These are phyloP conservation scores for Cossypha polioptera DNA, from an alignment of 2,797 vertebrate species.

Conservation along the genomic window DNA sequence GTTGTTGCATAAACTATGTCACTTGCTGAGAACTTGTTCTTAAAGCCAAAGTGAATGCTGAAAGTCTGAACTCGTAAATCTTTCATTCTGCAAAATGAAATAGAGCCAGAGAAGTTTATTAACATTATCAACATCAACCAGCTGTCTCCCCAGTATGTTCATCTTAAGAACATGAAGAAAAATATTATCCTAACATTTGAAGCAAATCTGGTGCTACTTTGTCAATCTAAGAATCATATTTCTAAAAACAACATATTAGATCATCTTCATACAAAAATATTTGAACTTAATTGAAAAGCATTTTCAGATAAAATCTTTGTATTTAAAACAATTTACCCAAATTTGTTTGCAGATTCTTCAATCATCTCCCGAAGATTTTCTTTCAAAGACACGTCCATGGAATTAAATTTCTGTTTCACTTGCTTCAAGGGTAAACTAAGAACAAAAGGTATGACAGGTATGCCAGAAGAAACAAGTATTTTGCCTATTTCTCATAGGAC, in stretches of 20 bases:
- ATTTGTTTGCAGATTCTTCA: slow-evolving; percentile 96
- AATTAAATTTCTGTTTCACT: slow-evolving; percentile 94
- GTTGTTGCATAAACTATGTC: slow-evolving; percentile 90
- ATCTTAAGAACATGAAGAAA: neutral
- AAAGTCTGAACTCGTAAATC: slow-evolving; percentile 96
- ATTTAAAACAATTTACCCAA: slow-evolving; percentile 80
- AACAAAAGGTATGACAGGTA: neutral
- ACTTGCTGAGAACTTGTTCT: slow-evolving; percentile 94
- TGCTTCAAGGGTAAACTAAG: slow-evolving; percentile 91
- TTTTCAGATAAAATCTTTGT: neutral
- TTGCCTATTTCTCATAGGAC: neutral
- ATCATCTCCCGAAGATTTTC: slow-evolving; percentile 95
- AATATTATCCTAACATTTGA: neutral
- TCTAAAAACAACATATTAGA: neutral
- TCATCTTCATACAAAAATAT: neutral
- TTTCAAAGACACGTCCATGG: slow-evolving; percentile 94
- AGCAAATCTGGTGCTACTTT: neutral
- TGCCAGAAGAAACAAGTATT: neutral
- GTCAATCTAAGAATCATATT: neutral
- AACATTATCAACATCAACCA: neutral
- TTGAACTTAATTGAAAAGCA: neutral
- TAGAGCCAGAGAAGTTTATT: neutral
- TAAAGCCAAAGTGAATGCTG: slow-evolving; percentile 93
- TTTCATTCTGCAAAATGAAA: slow-evolving; percentile 84
- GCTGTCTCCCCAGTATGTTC: neutral